Percentiles rank a stretch among this genome's conserved stretches.
Conservation (phyloP, 2,888 invertebrate species). For the Pseudococcus jackbeardsleyi region DNA sequence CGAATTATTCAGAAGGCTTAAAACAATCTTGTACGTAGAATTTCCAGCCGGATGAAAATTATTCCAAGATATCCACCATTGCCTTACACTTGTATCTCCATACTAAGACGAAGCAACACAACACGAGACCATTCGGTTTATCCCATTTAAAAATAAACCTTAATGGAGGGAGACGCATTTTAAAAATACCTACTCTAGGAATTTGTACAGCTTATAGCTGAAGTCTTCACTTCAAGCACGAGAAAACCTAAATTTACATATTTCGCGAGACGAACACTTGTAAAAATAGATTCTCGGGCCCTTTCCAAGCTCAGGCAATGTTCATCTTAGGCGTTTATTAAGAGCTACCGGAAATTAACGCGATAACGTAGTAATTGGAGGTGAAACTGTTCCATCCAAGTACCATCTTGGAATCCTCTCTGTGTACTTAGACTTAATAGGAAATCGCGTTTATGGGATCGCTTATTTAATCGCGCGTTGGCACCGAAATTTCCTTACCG, state of each 20-base stretch:
- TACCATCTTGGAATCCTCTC: neutral
- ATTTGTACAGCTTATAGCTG: neutral
- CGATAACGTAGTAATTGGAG: constrained; percentile 16
- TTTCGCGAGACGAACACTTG: neutral
- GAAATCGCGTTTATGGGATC: constrained; percentile 22
- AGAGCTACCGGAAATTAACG: constrained; percentile 6
- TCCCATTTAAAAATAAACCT: neutral
- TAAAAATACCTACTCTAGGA: neutral
- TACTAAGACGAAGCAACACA: neutral
- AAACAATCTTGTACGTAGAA: neutral
- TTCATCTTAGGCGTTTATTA: neutral
- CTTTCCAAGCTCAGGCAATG: neutral
- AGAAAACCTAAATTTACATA: constrained; percentile 2
- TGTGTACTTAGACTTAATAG: neutral
- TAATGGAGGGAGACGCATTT: neutral
- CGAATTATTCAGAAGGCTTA: constrained; percentile 30
- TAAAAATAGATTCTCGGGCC: neutral
- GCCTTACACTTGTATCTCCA: neutral
- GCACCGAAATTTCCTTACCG: neutral
- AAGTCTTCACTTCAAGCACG: neutral
- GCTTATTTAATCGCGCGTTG: neutral
- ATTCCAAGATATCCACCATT: neutral
- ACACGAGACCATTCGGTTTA: neutral
- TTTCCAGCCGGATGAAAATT: constrained; percentile 12
- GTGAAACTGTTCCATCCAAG: neutral